Percentiles rank a stretch among this genome's conserved stretches.
Evolutionary conservation across 1,140 invertebrate genomes (phyloP).

Genomic region (Eriosoma lanigerum): DNA sequence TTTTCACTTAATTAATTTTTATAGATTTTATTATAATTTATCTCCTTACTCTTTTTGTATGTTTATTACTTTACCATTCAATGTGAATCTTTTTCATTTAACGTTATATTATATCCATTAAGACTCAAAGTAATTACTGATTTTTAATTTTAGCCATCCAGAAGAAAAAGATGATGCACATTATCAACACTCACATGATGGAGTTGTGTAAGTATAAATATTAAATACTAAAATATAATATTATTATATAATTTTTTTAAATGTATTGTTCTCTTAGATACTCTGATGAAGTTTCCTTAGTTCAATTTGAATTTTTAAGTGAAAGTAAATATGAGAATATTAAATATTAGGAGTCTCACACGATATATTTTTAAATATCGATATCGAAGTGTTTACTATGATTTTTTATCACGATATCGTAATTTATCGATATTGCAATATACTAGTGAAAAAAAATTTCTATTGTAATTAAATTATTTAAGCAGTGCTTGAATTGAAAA

Average conservation of each 20-base stretch:
- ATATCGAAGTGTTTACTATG: too few relatives aligned
- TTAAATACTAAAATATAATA: too few relatives aligned
- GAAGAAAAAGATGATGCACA: constrained; percentile 39
- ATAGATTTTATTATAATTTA: constrained; percentile 9
- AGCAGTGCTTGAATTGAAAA: too few relatives aligned
- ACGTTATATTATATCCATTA: background rate
- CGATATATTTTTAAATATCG: too few relatives aligned
- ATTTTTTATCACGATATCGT: too few relatives aligned
- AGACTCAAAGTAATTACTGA: background rate
- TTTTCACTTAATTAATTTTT: background rate
- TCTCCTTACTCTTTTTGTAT: background rate
- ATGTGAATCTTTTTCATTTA: background rate
- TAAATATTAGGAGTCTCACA: too few relatives aligned
- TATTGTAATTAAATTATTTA: too few relatives aligned
- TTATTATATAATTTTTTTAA: background rate
- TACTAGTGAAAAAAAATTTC: too few relatives aligned
- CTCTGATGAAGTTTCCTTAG: constrained; percentile 66
- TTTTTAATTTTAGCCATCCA: constrained; percentile 34
- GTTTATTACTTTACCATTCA: background rate
- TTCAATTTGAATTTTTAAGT: constrained; percentile 67
- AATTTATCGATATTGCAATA: too few relatives aligned
- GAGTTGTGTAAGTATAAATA: constrained; percentile 28
- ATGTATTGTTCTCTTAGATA: constrained; percentile 59
- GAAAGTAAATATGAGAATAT: constrained; percentile 58
- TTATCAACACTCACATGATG: constrained; percentile 31